These are phyloP conservation scores for Baccha elongata DNA, from an alignment of 2,888 invertebrate genomes.

Conservation along the genomic window DNA sequence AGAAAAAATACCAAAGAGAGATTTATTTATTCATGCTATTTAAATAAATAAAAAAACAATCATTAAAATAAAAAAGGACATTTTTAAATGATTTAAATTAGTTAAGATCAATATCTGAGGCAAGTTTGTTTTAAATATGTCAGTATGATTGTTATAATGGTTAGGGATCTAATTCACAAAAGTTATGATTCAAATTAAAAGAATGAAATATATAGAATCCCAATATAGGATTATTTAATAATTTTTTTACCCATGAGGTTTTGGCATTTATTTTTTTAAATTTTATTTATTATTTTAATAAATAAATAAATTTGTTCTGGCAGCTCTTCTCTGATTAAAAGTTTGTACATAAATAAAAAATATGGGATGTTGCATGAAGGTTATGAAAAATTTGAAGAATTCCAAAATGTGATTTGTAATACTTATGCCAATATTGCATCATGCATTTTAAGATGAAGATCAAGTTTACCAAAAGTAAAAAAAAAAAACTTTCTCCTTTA, in stretches of 20 bases:
- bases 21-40: conserved; percentile 7
- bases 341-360: conserved; percentile 2
- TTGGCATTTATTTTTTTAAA: not conserved
- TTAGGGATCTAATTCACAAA: too few species aligned
- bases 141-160: not conserved
- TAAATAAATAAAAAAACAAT: conserved; percentile 24
- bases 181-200: too few species aligned
- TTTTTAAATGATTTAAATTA: not conserved
- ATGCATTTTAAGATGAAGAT: conserved; percentile 49
- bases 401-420: conserved; percentile 47
- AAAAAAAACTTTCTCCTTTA: too few species aligned
- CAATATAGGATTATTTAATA: too few species aligned
- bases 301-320: too few species aligned
- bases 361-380: conserved; percentile 22
- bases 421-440: conserved; percentile 66
- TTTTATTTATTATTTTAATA: too few species aligned
- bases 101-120: not conserved
- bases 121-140: not conserved
- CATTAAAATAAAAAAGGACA: conserved; percentile 4
- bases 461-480: too few species aligned
- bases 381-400: conserved; percentile 4
- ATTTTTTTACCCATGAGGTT: too few species aligned
- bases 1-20: not conserved
- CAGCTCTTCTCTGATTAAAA: too few species aligned
- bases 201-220: too few species aligned